phyloP scores from a whole-genome alignment of 2,888 invertebrate genomes.

The Pachymerium ferrugineum region DNA sequence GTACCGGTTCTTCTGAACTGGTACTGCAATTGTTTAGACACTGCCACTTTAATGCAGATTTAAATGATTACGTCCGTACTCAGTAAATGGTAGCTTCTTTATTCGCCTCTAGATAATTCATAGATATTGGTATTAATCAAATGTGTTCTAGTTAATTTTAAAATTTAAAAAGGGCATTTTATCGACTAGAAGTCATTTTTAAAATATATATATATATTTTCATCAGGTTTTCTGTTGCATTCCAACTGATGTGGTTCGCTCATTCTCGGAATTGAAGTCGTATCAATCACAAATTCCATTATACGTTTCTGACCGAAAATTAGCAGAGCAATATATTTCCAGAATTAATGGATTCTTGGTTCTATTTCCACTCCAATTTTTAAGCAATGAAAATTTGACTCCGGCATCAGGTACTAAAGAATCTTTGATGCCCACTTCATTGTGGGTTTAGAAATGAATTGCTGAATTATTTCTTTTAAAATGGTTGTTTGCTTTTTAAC shows the following conservation, averaged over 20 bases:
- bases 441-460: constrained; percentile 69
- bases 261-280: constrained; percentile 67
- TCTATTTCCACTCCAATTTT: constrained; percentile 79
- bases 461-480: no score
- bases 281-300: constrained; percentile 69
- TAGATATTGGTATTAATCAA: no score
- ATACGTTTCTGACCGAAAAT: constrained; percentile 64
- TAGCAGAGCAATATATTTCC: constrained; percentile 60
- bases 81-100: no score
- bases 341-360: constrained; percentile 72
- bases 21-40: no score
- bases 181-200: no score
- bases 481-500: no score
- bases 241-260: constrained; percentile 74
- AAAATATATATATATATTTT: not conserved
- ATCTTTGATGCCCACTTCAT: constrained; percentile 81
- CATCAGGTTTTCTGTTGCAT: constrained; percentile 77
- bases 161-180: no score
- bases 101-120: no score
- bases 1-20: no score
- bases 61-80: no score
- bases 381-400: constrained; percentile 76
- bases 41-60: no score
- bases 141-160: no score
- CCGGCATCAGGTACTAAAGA: constrained; percentile 80